Evolutionary conservation across 2,888 invertebrate species (phyloP), one percentile per base, ranked within the genome.

Genomic region (Phyllotreta cruciferae): DNA sequence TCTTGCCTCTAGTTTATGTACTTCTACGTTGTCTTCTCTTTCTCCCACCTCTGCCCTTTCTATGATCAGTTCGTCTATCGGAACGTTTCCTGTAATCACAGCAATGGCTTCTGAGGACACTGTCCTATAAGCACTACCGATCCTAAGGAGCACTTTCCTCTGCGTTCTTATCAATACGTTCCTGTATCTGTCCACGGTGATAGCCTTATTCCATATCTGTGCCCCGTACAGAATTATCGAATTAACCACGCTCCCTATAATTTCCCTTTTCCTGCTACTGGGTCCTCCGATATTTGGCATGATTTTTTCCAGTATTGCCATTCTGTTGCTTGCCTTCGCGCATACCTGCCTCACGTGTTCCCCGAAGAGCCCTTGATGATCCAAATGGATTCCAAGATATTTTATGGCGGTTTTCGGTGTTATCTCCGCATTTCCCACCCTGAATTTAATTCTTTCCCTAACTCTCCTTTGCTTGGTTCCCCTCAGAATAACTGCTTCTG

Each of bases 201-300:
- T 1, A 1, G 11, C 58, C 13, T 38, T 13, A 4, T n/a, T 9
- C 50, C 58, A 58, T 4, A 60, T 36, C 9, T 50, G 60, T 3
- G 58, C 58, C 6, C n/a, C 50, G 10, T 52, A 58, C 10, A 58
- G 36, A 6, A 58, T 6, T 8, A 58, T 45, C 6, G 58, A 58
- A n/a, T 11, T 8, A 1, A 49, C 52, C 5, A 52, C 52, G 6
- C 50, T 10, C 8, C 42, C 7, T 9, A 60, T 35, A 6, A 60
- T 9, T 24, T 6, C 34, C 36, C 60, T 50, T 35, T 52, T 41
- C 6, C 9, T 1, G 6, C 52, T 52, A 5, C 39, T 14, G 9
- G 60, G 60, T 1, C 60, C 60, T 4, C 52, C 38, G 4, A 52
- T 52, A n/a, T 60, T 60, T 24, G n/a, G 60, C 13, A 60, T 49